Conservation (phyloP, 2,797 vertebrate genomes). For the Cossypha heuglini region DNA sequence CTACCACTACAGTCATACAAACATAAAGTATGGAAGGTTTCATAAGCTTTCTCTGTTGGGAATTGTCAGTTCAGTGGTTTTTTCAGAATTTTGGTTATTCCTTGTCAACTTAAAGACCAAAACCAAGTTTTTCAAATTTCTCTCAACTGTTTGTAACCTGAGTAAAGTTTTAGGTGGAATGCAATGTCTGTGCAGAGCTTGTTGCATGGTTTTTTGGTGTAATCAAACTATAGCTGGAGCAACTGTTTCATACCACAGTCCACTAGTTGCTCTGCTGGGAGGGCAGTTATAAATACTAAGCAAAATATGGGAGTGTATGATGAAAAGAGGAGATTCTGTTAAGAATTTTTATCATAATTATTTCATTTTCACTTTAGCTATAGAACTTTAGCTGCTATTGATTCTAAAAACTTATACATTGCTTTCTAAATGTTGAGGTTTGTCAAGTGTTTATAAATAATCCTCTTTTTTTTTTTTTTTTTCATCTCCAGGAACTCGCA, state of each 20-base stretch:
- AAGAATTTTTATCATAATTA: neutral
- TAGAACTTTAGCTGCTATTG: neutral
- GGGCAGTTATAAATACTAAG: neutral
- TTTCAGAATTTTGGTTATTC: neutral
- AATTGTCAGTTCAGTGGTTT: neutral
- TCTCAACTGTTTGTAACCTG: neutral
- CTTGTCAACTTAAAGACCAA: neutral
- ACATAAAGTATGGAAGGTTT: neutral
- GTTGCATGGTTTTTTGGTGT: neutral
- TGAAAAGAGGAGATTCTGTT: neutral
- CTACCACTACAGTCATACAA: neutral
- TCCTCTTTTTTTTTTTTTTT: neutral
- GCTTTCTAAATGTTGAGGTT: neutral
- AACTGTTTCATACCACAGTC: neutral
- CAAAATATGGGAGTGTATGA: neutral
- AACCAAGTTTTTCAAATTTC: neutral
- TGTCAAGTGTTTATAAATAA: neutral
- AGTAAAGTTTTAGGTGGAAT: neutral
- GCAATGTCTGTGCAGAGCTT: neutral
- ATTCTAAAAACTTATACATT: neutral
- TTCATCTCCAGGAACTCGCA: slow-evolving; percentile 64
- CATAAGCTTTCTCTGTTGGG: neutral
- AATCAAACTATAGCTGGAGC: neutral
- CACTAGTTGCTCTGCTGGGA: neutral
- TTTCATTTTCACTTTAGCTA: neutral